Percentiles rank a stretch among this genome's conserved stretches.
Evolutionary conservation across 2,888 invertebrate species (phyloP).

Genomic region (Alcis repandata): DNA sequence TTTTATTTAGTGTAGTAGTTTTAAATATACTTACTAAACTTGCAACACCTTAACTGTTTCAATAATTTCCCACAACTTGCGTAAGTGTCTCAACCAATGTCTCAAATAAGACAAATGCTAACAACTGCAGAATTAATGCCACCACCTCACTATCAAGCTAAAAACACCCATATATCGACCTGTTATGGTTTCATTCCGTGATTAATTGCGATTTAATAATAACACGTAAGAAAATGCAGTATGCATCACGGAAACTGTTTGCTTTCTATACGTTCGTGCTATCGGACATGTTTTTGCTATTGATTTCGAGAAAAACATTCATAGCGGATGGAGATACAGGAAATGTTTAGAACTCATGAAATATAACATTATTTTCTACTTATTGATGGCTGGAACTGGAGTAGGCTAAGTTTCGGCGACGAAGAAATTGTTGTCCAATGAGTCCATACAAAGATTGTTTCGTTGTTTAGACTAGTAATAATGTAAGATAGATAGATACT

Average conservation of each 20-base stretch:
- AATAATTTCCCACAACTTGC: constrained; percentile 45
- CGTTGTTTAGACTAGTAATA: too few species aligned
- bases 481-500: too few species aligned
- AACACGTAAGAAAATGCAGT: constrained; percentile 58
- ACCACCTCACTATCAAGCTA: constrained; percentile 33
- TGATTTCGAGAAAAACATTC: constrained; percentile 31
- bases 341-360: background rate
- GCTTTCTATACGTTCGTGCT: constrained; percentile 65
- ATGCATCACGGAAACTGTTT: constrained; percentile 62
- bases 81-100: constrained; percentile 59
- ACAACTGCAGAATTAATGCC: constrained; percentile 48
- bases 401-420: too few species aligned
- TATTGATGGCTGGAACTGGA: too few species aligned
- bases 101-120: constrained; percentile 52
- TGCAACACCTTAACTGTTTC: constrained; percentile 12
- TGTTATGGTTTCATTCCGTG: constrained; percentile 41
- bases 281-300: constrained; percentile 54
- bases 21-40: background rate
- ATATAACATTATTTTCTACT: background rate
- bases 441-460: too few species aligned
- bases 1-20: too few species aligned
- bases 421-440: too few species aligned
- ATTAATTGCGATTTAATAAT: constrained; percentile 43
- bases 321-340: constrained; percentile 13
- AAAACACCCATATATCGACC: constrained; percentile 41